Percentiles rank a stretch among this genome's conserved stretches.
phyloP scores from a whole-genome alignment of 2,888 invertebrate genomes.

The Pegoplata infirma region DNA sequence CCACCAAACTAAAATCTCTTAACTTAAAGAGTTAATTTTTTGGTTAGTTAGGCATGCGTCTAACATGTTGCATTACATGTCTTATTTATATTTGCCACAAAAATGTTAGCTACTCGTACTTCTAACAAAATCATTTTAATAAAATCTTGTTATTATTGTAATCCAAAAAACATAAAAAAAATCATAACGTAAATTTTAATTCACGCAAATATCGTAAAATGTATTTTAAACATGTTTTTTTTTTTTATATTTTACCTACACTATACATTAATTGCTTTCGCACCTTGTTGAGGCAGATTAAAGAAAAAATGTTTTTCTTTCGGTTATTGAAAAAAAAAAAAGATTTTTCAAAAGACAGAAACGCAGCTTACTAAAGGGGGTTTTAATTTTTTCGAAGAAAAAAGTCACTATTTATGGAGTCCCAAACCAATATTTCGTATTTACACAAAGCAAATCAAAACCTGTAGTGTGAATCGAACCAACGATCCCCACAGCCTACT shows the following conservation, averaged over 20 bases:
- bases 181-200: conserved; percentile 7
- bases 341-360: not conserved
- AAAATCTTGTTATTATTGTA: conserved; percentile 9
- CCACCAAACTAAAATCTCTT: no score
- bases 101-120: not conserved
- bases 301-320: not conserved
- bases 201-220: not conserved
- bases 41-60: not conserved
- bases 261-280: conserved; percentile 40
- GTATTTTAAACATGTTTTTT: conserved; percentile 12
- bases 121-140: not conserved
- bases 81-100: conserved; percentile 8
- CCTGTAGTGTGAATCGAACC: no score
- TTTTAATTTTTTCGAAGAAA: no score
- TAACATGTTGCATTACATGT: not conserved
- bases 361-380: not conserved
- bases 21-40: not conserved
- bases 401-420: no score
- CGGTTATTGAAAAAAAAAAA: not conserved
- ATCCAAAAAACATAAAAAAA: not conserved
- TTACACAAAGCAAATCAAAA: no score
- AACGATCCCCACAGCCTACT: no score
- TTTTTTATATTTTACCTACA: not conserved
- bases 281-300: conserved; percentile 33
- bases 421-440: no score